Percentiles rank a stretch among this genome's conserved stretches.
Evolutionary conservation across 2,797 vertebrate genomes (phyloP).

Genomic region (Furcifer pardalis): DNA sequence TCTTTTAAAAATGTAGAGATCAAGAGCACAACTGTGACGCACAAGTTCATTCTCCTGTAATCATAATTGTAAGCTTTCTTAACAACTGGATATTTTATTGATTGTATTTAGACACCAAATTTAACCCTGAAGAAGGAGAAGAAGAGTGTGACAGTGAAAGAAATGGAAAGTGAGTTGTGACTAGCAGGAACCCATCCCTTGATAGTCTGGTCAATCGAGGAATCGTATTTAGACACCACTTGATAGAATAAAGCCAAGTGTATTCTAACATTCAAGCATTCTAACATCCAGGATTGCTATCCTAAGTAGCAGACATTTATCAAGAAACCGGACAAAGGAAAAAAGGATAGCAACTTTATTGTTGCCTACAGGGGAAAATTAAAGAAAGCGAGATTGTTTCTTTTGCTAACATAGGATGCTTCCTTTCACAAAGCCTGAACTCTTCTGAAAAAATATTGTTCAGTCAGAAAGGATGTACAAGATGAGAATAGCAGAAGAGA

Average conservation of each 20-base stretch:
- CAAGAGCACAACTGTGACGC: not conserved
- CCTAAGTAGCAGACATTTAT: not conserved
- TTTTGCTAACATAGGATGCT: conserved; percentile 39
- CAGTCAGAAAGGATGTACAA: conserved; percentile 44
- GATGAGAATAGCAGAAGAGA: not conserved
- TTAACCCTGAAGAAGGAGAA: too few species aligned
- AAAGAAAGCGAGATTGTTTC: conserved; percentile 43
- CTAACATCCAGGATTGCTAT: not conserved
- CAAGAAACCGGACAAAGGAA: too few species aligned
- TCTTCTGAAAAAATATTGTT: conserved; percentile 61
- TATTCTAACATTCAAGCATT: not conserved
- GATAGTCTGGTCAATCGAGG: too few species aligned
- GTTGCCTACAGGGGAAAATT: conserved; percentile 5
- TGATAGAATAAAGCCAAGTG: too few species aligned
- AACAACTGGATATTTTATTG: not conserved
- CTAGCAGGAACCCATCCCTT: too few species aligned
- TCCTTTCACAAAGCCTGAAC: conserved; percentile 51
- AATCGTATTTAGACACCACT: too few species aligned
- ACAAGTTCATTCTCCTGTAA: not conserved
- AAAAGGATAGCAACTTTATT: not conserved
- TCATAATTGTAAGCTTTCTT: too few species aligned
- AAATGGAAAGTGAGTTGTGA: too few species aligned
- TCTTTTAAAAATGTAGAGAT: not conserved
- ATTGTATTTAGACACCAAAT: too few species aligned
- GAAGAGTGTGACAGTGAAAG: too few species aligned